Base-by-base conservation (phyloP, 92 coral and sea anemone species). In the Parazoanthus atlanticus region DNA sequence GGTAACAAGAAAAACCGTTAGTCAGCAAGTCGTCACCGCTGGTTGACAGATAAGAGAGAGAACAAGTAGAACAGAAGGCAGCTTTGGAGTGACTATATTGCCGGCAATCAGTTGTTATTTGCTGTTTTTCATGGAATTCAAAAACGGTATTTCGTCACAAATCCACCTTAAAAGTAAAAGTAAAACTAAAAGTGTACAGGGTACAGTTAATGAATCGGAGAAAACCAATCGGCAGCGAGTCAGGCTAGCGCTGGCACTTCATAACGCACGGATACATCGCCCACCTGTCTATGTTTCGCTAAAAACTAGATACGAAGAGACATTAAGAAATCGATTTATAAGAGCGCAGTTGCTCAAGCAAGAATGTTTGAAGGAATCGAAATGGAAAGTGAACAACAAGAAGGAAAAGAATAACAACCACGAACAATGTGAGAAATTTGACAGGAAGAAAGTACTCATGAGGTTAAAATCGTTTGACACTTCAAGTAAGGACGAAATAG, bases 211-310 rank as follows among this genome's bases (percentile, higher is more conserved):
- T 38, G 47, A 23, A 74, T 74, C 78, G 23, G 12, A 74, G 78
- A 32, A 19, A 74, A 23, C 38, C 25, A 40, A 33, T 61, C 69
- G 28, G n/a, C 47, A 74, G 41, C 78, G 78, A 74, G n/a, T 33
- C 25, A 71, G 76, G 76, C 16, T 52, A 12, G 88, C 70, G 17
- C 67, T 93, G 86, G 85, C 91, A 34, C 90, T 88, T 11, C 84
- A 75, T 17, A 93, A 93, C 46, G 95, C 93, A 41, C 88, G 80
- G 78, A 88, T 69, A 28, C 91, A 90, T 70, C 91, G 93, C 9
- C 95, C 95, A 25, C 31, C 88, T 0, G 80, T 90, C 1, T 88
- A 74, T 85, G 26, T 71, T 2, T 52, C 90, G n/a, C 56, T 85
- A 6, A 89, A 76, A 47, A 67, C 5, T 15, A 58, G 73, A 34